Evolutionary conservation across 2,113 vertebrate species (phyloP), one percentile per base, ranked within the genome.

Genomic region (Meriones unguiculatus): DNA sequence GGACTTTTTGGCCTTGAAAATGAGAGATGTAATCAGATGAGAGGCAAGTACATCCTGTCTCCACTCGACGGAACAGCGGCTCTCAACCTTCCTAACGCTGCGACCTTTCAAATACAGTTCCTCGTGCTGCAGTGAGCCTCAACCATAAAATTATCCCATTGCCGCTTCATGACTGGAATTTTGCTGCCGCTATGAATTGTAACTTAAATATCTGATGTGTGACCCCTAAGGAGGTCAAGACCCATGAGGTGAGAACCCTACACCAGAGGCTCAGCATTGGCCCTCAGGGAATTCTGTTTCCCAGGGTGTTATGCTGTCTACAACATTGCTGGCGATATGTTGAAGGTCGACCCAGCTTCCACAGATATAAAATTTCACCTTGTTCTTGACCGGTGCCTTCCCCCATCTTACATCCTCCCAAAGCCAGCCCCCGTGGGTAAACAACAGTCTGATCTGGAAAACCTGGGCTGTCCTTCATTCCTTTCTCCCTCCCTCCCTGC

Each of bases 1-100:
- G 28, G 57, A 25, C 7, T 84, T 64, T 82, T 15, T 84, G 70
- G 18, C 46, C 80, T 91, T 96, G 91, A 84, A 95, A 89, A 76
- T 77, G 70, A 94, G 46, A 25, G 25, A 64, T 77, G 32, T 70
- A 25, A 4, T 86, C 65, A 70, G 24, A 14, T 38, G 25, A 30
- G 32, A 52, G 0, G 5, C 30, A 46, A 14, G 65, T 82, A 28
- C 22, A 67, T 28, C 35, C 17, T 65, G 20, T 50, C 15, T 69
- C 6, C 0, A 24, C 11, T 69, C 38, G 57, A 38, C 41, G 2
- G 35, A 82, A 35, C 72, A 22, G n/a, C 20, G 72, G 35, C 20
- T 38, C 72, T 73, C 72, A 38, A 17, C 20, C 72, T 73, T 10
- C 72, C 72, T 72, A 10, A 38, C 20, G 17, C 17, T 72, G 35